A percentile compares a stretch with the other conserved stretches of the same genome.
Evolutionary conservation across 1,140 invertebrate genomes (phyloP).

Genomic region (Temnothorax longispinosus): DNA sequence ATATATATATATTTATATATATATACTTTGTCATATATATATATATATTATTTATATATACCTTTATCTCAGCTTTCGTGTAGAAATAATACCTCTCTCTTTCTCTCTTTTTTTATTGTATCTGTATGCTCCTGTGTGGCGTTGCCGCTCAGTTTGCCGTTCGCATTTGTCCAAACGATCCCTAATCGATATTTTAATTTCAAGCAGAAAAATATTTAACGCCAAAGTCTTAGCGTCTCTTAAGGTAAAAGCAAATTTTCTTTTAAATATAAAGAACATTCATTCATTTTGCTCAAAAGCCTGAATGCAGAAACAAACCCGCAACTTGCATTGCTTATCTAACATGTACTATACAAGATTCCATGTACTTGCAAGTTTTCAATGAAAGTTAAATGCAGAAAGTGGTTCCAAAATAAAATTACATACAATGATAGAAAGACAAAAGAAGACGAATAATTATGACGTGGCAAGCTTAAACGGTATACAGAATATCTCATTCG

Average conservation of each 20-base stretch:
- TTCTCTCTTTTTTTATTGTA: conserved; percentile 74
- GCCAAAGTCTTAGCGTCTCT: not conserved
- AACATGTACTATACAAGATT: not conserved
- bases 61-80: conserved; percentile 78
- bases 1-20: conserved; percentile 78
- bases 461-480: not conserved
- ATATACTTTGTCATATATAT: conserved; percentile 71
- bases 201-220: conserved; percentile 11
- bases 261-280: not conserved
- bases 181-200: conserved; percentile 34
- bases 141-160: conserved; percentile 75
- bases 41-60: conserved; percentile 76
- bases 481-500: not conserved
- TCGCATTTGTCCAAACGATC: conserved; percentile 55
- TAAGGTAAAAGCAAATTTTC: conserved; percentile 2
- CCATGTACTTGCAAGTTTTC: not conserved
- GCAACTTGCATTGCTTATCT: not conserved
- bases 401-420: not conserved
- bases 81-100: conserved; percentile 82
- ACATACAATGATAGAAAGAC: conserved; percentile 3
- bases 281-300: not conserved
- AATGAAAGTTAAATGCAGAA: conserved; percentile 14
- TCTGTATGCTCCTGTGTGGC: conserved; percentile 73
- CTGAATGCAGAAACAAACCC: conserved; percentile 12
- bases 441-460: conserved; percentile 1